phyloP scores from a whole-genome alignment of 2,797 vertebrate species.

The Zalophus californianus region DNA sequence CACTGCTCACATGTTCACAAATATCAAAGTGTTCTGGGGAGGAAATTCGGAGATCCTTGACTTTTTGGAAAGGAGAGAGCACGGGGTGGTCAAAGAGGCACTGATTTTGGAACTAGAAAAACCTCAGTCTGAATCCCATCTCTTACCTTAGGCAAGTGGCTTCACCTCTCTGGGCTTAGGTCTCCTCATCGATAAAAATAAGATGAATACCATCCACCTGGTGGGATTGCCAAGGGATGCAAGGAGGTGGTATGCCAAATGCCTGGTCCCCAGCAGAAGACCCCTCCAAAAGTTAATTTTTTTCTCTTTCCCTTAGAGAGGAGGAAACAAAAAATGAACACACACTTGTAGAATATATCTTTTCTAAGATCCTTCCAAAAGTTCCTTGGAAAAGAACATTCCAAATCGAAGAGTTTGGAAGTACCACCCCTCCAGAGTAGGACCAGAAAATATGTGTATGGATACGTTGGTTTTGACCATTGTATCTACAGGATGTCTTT shows the following conservation, averaged over 20 bases:
- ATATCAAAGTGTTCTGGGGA: not conserved
- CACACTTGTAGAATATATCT: not conserved
- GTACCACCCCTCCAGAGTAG: not conserved
- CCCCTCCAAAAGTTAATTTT: not conserved
- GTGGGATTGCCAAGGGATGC: not conserved
- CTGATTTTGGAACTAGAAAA: not conserved
- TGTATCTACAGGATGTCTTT: not conserved
- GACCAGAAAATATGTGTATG: not conserved
- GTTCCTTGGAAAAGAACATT: not conserved
- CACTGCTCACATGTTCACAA: not conserved
- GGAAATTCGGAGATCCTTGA: not conserved
- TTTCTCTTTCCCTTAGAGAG: not conserved
- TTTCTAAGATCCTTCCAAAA: not conserved
- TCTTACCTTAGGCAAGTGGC: not conserved
- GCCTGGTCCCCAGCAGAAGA: not conserved
- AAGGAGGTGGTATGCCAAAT: not conserved
- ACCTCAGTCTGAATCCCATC: not conserved
- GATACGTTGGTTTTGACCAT: not conserved
- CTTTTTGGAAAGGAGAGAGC: not conserved
- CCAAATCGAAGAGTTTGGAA: not conserved
- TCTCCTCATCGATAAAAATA: not conserved
- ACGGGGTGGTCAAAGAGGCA: not conserved
- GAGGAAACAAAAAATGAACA: not conserved
- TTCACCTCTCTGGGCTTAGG: conserved; percentile 1
- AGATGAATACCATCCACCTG: not conserved